These are phyloP conservation scores for Leptopilina drosophilae DNA, from an alignment of 2,888 invertebrate genomes.

Conservation along the genomic window DNA sequence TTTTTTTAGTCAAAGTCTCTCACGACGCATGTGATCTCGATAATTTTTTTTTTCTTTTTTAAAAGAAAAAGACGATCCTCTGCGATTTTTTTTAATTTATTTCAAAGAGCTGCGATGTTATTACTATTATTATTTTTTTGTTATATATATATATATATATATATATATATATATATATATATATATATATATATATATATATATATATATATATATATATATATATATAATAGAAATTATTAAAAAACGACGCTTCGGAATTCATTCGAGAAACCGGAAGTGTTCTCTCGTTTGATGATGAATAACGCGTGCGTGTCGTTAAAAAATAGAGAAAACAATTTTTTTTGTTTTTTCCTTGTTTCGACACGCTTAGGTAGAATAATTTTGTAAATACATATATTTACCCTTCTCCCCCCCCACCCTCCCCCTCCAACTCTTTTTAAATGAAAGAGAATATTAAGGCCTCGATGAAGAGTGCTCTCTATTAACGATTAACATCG, in stretches of 20 bases:
- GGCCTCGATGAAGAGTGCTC: conserved; percentile 17
- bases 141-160: not conserved
- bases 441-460: not conserved
- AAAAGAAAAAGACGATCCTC: conserved; percentile 32
- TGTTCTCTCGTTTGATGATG: conserved; percentile 10
- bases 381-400: conserved; percentile 41
- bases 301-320: conserved; percentile 38
- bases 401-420: not conserved
- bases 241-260: conserved; percentile 23
- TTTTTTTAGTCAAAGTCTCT: conserved; percentile 41
- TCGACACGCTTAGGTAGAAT: conserved; percentile 37
- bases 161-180: too few species aligned
- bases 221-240: not conserved
- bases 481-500: conserved; percentile 34
- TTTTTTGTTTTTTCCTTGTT: not conserved
- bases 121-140: not conserved
- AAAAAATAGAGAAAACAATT: not conserved
- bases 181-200: too few species aligned
- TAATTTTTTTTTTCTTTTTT: conserved; percentile 8
- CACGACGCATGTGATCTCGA: conserved; percentile 38
- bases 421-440: not conserved
- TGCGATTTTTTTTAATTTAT: conserved; percentile 35
- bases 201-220: not conserved
- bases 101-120: conserved; percentile 36
- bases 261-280: not conserved